phyloP scores from a whole-genome alignment of 2,797 vertebrate species.

The Pipistrellus kuhlii region DNA sequence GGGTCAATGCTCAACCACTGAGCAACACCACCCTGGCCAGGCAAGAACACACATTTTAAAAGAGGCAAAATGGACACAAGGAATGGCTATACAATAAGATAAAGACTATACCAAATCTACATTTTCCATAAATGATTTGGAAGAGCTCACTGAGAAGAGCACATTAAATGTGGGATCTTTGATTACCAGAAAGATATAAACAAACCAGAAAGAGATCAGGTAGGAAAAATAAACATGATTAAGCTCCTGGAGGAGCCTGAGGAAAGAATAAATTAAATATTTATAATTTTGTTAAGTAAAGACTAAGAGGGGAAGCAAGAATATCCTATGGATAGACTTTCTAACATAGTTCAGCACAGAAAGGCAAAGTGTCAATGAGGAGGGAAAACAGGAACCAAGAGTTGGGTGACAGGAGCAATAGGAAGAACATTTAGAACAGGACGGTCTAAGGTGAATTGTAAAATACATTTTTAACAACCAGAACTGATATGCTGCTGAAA shows the following conservation, averaged over 20 bases:
- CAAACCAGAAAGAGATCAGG: slow-evolving; percentile 40
- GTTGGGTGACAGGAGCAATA: not conserved
- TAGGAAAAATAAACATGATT: slow-evolving; percentile 61
- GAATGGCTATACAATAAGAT: not conserved
- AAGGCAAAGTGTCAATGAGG: not conserved
- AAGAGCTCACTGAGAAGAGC: not conserved
- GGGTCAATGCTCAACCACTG: no score
- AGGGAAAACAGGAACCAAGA: not conserved
- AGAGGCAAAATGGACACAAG: not conserved
- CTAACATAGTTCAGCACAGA: not conserved
- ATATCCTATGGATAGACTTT: slow-evolving; percentile 13
- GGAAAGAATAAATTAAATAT: slow-evolving; percentile 59
- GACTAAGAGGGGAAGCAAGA: not conserved
- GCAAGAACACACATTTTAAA: not conserved
- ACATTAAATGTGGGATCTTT: not conserved
- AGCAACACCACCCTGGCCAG: no score
- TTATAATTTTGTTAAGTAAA: slow-evolving; percentile 60
- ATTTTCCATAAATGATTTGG: not conserved
- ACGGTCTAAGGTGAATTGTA: slow-evolving; percentile 1
- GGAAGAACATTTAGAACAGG: slow-evolving; percentile 59
- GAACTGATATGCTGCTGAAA: slow-evolving; percentile 53
- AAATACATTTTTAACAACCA: slow-evolving; percentile 61
- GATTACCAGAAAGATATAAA: slow-evolving; percentile 58
- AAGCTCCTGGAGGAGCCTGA: slow-evolving; percentile 14
- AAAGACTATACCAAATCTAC: not conserved